Percentiles rank a stretch among this genome's conserved stretches.
phyloP scores from a whole-genome alignment of 2,113 vertebrate genomes.

The Tiliqua scincoides region DNA sequence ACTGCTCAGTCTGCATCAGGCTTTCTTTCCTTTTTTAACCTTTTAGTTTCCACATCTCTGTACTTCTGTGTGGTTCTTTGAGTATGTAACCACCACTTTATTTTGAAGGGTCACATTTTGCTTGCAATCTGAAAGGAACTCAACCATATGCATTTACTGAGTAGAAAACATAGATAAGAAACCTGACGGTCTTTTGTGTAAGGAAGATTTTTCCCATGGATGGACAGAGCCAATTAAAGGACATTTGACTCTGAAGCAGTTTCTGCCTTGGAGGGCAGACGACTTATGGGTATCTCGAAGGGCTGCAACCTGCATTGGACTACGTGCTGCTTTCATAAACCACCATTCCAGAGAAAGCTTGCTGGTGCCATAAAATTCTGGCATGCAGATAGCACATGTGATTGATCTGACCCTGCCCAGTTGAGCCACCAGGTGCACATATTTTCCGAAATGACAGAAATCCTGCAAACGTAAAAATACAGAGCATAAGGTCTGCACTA shows the following conservation, averaged over 20 bases:
- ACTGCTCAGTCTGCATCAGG: too few relatives aligned
- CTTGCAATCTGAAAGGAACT: too few relatives aligned
- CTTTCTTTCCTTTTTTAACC: too few relatives aligned
- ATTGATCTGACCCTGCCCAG: not conserved
- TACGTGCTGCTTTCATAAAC: constrained; percentile 67
- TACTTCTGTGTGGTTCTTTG: too few relatives aligned
- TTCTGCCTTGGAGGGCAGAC: constrained; percentile 65
- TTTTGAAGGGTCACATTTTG: not conserved
- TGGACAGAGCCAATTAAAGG: constrained; percentile 1
- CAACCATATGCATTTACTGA: too few relatives aligned
- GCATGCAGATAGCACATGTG: constrained; percentile 22
- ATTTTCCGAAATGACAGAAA: not conserved
- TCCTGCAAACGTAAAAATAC: not conserved
- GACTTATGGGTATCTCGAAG: constrained; percentile 27
- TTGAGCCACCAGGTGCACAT: not conserved
- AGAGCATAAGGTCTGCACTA: not conserved
- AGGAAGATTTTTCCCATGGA: not conserved
- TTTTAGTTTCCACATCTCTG: too few relatives aligned
- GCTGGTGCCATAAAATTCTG: constrained; percentile 23
- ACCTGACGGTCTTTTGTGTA: not conserved
- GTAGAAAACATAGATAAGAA: not conserved
- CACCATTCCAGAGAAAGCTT: constrained; percentile 30
- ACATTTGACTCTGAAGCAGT: constrained; percentile 40
- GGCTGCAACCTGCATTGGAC: constrained; percentile 56
- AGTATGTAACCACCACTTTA: not conserved